Base-by-base conservation (phyloP, 2,888 invertebrate genomes). In the Apamea monoglypha region DNA sequence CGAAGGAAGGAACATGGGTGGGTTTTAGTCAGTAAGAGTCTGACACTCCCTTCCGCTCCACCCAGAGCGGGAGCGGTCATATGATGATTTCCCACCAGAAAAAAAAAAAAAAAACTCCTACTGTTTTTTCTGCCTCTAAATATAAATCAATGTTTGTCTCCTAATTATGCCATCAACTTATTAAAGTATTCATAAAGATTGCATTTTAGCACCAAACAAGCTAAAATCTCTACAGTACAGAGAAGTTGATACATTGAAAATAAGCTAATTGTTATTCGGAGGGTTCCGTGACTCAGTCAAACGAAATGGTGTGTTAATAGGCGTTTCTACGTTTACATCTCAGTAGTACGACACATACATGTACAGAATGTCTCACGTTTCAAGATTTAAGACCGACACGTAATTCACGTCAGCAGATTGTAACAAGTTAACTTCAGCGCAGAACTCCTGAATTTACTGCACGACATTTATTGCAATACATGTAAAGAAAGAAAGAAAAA, bases 381-480 rank as follows among this genome's bases (percentile, higher is more conserved):
- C n/a, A 53, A 53, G 50, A 78, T 77, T 44, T 77, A 69, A 53
- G 7, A n/a, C 29, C 16, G n/a, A 32, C 63, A 8, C n/a, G 77
- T 50, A n/a, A 21, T 32, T 50, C 68, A 10, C 68, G 56, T 68
- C 40, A 76, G 16, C 32, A 29, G 29, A 56, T 0, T 10, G 59
- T 29, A n/a, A 68, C 76, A 64, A 29, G n/a, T 59, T 66, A 18
- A 50, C 47, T 80, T 56, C 2, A 67, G 29, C 8, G 32, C 50
- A n/a, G 25, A 3, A 14, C 16, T 44, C 16, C 12, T 44, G 18
- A 16, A 32, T 44, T 10, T 44, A 25, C 21, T 44, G 77, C 78
- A 69, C 50, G 40, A 44, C 32, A 44, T 67, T 40, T 5, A 18
- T 50, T 36, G 18, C 18, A n/a, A 44, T 7, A n/a, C 44, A 18